Percentiles rank a stretch among this genome's conserved stretches.
These are phyloP conservation scores for Dascyllus trimaculatus DNA, from an alignment of 2,113 vertebrate species.

Conservation along the genomic window DNA sequence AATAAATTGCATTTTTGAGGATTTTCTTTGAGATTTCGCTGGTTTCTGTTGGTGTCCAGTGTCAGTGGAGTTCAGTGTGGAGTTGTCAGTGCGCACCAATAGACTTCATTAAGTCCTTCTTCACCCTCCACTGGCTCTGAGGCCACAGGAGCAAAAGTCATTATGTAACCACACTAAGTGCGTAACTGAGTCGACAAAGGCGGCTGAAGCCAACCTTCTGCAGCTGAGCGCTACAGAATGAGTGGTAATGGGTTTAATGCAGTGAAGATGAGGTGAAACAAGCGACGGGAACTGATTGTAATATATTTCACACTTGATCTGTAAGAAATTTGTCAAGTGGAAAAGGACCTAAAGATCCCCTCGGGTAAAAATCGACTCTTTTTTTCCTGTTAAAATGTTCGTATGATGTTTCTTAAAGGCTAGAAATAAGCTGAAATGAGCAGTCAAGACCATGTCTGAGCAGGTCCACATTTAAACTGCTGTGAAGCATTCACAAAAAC, in stretches of 20 bases:
- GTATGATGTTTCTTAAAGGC: too few relatives aligned
- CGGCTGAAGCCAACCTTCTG: slow-evolving; percentile 45
- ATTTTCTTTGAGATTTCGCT: not conserved
- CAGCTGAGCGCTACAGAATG: not conserved
- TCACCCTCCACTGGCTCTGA: slow-evolving; percentile 68
- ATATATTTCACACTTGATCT: not conserved
- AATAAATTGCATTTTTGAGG: not conserved
- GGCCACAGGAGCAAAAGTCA: slow-evolving; percentile 55
- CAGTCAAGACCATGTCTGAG: too few relatives aligned
- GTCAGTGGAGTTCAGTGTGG: slow-evolving; percentile 35
- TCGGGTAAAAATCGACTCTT: too few relatives aligned
- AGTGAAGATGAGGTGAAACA: not conserved
- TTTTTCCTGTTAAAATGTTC: too few relatives aligned
- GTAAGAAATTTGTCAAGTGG: not conserved
- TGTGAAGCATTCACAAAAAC: too few relatives aligned
- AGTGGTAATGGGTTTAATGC: slow-evolving; percentile 9
- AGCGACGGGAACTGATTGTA: not conserved
- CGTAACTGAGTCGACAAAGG: slow-evolving; percentile 32
- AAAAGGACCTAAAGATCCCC: too few relatives aligned
- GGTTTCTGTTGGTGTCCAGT: slow-evolving; percentile 27
- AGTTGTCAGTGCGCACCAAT: slow-evolving; percentile 59
- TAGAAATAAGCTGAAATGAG: too few relatives aligned
- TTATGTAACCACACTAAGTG: slow-evolving; percentile 60
- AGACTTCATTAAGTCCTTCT: slow-evolving; percentile 67
- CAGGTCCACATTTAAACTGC: too few relatives aligned